A percentile compares a stretch with the other conserved stretches of the same genome.
These are phyloP conservation scores for Bovichtus diacanthus DNA, from an alignment of 2,797 vertebrate species.

Conservation along the genomic window DNA sequence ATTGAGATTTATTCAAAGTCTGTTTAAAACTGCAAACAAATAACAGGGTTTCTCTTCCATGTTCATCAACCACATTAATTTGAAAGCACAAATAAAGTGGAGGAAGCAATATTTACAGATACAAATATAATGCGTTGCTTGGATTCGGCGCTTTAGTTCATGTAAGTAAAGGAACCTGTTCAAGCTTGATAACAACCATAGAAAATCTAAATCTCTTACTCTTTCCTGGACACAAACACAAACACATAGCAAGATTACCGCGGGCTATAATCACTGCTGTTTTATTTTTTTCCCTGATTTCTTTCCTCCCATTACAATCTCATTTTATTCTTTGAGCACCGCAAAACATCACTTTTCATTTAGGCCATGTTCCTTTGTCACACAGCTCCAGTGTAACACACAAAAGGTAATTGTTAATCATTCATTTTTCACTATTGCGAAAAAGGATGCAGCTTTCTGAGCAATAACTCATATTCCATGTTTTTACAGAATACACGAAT, in stretches of 20 bases:
- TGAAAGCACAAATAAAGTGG: constrained; percentile 30
- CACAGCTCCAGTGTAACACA: constrained; percentile 46
- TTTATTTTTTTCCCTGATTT: constrained; percentile 7
- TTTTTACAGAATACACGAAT: constrained; percentile 53
- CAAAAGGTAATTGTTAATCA: constrained; percentile 71
- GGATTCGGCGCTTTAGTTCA: constrained; percentile 36
- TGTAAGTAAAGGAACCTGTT: constrained; percentile 43
- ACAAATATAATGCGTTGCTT: constrained; percentile 26
- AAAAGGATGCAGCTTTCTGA: constrained; percentile 48
- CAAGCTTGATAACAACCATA: constrained; percentile 43
- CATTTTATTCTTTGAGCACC: constrained; percentile 69
- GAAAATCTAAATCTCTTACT: constrained; percentile 55
- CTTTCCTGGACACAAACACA: constrained; percentile 32
- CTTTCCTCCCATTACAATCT: constrained; percentile 58
- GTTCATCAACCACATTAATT: constrained; percentile 21
- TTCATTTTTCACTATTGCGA: constrained; percentile 68
- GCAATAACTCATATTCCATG: constrained; percentile 27
- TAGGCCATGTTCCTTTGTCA: constrained; percentile 57
- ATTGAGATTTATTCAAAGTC: constrained; percentile 4
- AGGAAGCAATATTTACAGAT: constrained; percentile 23
- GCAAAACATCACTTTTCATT: constrained; percentile 71
- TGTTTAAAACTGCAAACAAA: constrained; percentile 16
- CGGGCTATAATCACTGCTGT: constrained; percentile 64
- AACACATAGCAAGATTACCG: constrained; percentile 47
- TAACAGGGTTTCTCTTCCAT: constrained; percentile 9